These are phyloP conservation scores for Carterocephalus palaemon DNA, from an alignment of 2,888 invertebrate genomes.

Conservation along the genomic window DNA sequence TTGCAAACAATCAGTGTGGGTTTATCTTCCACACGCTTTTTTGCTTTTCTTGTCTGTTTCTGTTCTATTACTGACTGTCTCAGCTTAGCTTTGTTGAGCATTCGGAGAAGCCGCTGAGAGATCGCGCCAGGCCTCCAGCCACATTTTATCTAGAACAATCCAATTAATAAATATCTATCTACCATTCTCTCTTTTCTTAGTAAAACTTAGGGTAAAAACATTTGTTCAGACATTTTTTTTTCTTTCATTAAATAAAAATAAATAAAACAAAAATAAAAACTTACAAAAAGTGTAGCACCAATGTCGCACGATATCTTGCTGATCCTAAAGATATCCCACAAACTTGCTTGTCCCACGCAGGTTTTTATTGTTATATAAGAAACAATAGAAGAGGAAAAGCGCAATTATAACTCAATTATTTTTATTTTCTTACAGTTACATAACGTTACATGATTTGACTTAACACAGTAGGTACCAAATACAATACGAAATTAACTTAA, in stretches of 20 bases:
- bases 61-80: conserved; percentile 33
- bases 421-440: conserved; percentile 46
- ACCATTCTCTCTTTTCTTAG: conserved; percentile 2
- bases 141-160: conserved; percentile 42
- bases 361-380: no score
- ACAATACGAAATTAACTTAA: conserved; percentile 35
- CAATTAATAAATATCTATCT: conserved; percentile 2
- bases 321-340: no score
- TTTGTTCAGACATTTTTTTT: no score
- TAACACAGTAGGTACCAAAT: conserved; percentile 56
- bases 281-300: conserved; percentile 8
- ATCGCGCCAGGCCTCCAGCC: conserved; percentile 70
- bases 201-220: no score
- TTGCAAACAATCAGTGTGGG: conserved; percentile 57
- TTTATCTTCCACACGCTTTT: conserved; percentile 48
- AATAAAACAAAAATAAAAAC: conserved; percentile 32
- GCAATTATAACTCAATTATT: no score
- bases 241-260: conserved; percentile 29
- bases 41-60: conserved; percentile 42
- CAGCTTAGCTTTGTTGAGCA: conserved; percentile 50
- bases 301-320: no score
- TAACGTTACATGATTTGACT: conserved; percentile 63
- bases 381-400: no score
- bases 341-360: no score
- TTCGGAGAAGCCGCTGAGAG: conserved; percentile 52